Evolutionary conservation across 1,140 invertebrate species (phyloP).

Genomic region (Ips nitidus): DNA sequence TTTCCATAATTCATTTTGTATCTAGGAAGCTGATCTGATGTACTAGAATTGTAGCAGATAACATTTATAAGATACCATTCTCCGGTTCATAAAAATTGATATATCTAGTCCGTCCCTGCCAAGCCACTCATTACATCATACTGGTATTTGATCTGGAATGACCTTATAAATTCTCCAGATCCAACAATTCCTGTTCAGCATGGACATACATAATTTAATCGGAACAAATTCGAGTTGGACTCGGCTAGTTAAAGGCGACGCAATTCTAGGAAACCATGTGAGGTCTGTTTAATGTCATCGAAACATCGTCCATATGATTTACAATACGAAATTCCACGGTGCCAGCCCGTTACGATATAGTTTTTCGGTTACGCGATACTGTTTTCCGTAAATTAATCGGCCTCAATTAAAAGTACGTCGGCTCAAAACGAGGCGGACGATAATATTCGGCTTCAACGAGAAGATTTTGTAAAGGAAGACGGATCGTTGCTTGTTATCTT

Average conservation of each 20-base stretch:
- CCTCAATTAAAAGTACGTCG: constrained; percentile 5
- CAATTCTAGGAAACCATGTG: constrained; percentile 16
- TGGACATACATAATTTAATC: background rate
- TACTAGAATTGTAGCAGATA: background rate
- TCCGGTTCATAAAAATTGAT: background rate
- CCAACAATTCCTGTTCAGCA: too few species aligned
- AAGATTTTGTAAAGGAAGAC: too few species aligned
- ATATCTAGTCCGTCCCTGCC: background rate
- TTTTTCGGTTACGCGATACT: constrained; percentile 18
- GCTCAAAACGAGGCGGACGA: background rate
- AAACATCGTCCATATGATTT: constrained; percentile 21
- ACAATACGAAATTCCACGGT: constrained; percentile 1
- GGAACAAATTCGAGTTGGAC: constrained; percentile 15
- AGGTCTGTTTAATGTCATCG: constrained; percentile 17
- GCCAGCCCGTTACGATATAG: too few species aligned
- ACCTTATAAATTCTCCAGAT: too few species aligned
- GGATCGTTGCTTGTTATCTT: too few species aligned
- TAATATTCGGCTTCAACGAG: too few species aligned
- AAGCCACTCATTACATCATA: too few species aligned
- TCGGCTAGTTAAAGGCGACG: constrained; percentile 8
- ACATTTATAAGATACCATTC: background rate
- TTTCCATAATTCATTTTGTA: too few species aligned
- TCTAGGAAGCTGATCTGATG: too few species aligned
- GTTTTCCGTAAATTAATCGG: constrained; percentile 13
- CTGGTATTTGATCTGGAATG: too few species aligned